phyloP scores from a whole-genome alignment of 2,888 invertebrate species.

The Macrosiphum euphorbiae region DNA sequence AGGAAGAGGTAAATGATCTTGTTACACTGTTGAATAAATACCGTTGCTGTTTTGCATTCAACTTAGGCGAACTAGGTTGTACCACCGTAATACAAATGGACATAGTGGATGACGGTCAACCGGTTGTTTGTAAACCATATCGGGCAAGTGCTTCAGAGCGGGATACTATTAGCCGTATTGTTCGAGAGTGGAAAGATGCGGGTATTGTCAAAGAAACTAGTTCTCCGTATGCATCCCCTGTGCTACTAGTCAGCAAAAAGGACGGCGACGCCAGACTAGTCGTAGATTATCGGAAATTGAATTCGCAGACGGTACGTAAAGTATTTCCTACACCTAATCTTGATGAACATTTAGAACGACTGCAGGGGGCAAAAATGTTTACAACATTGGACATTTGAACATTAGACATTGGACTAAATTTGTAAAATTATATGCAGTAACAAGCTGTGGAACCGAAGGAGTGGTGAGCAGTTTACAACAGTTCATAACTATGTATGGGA shows the following conservation, averaged over 20 bases:
- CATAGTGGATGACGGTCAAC: neutral
- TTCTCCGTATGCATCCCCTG: constrained; percentile 37
- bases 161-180: neutral
- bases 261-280: neutral
- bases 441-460: too few relatives aligned
- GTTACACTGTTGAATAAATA: neutral
- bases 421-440: too few relatives aligned
- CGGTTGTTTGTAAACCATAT: constrained; percentile 22
- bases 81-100: constrained; percentile 36
- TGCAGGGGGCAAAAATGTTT: too few relatives aligned
- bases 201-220: constrained; percentile 35
- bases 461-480: too few relatives aligned
- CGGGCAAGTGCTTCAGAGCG: neutral
- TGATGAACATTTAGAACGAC: too few relatives aligned
- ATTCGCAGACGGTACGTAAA: neutral
- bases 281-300: constrained; percentile 29
- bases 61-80: neutral
- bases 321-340: too few relatives aligned
- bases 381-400: too few relatives aligned
- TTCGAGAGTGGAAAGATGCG: neutral
- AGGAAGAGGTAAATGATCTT: neutral
- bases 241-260: constrained; percentile 23
- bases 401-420: too few relatives aligned
- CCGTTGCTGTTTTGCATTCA: constrained; percentile 28
- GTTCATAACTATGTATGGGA: too few relatives aligned